Conservation (phyloP, 2,888 invertebrate genomes). For the Formica aserva region DNA sequence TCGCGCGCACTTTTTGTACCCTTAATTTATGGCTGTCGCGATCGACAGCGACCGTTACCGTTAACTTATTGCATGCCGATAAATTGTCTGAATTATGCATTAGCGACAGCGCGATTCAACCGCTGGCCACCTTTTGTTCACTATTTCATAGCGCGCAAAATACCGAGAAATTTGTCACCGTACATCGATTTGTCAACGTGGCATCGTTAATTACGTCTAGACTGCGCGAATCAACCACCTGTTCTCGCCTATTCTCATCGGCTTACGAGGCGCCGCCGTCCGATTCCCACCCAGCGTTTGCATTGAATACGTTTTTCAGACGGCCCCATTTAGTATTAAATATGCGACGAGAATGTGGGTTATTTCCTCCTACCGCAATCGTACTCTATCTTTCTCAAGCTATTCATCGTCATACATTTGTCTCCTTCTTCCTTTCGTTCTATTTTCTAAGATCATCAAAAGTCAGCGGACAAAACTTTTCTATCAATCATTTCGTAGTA, state of each 20-base stretch:
- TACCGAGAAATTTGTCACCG: constrained; percentile 22
- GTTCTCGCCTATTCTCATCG: constrained; percentile 44
- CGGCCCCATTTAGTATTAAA: constrained; percentile 17
- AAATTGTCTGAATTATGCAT: constrained; percentile 48
- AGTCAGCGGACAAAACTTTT: neutral
- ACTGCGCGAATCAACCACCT: constrained; percentile 44
- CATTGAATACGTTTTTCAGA: constrained; percentile 48
- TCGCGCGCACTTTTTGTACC: neutral
- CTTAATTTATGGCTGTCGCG: constrained; percentile 5
- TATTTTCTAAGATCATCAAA: constrained; percentile 14
- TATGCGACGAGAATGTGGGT: constrained; percentile 43
- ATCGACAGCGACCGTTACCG: constrained; percentile 32
- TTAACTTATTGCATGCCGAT: constrained; percentile 31
- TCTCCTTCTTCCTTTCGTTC: neutral
- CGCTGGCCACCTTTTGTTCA: constrained; percentile 9
- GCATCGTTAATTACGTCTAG: constrained; percentile 41
- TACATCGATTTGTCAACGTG: constrained; percentile 29
- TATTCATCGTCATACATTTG: constrained; percentile 6
- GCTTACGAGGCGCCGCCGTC: neutral
- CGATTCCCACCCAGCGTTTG: constrained; percentile 39
- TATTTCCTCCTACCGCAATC: constrained; percentile 9
- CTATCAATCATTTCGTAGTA: neutral
- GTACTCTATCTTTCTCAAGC: neutral
- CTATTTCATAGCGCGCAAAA: too few species aligned
- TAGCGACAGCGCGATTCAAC: constrained; percentile 20